Base-by-base conservation (phyloP, 2,888 invertebrate genomes). In the Cosmia pyralina region DNA sequence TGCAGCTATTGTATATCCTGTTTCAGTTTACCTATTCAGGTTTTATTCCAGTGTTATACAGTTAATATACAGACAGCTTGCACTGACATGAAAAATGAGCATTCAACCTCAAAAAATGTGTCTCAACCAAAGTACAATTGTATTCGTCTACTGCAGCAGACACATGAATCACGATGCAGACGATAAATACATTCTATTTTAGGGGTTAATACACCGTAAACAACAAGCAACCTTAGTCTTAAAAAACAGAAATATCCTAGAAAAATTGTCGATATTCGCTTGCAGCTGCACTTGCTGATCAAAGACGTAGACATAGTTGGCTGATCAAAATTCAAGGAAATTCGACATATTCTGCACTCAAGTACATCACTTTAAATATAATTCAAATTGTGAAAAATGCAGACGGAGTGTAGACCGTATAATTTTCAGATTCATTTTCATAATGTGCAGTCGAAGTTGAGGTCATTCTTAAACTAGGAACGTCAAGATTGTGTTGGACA, bases 301-400 rank as follows among this genome's bases (percentile, higher is more conserved):
- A 87, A 85, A 90, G 91, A 93, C 92, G 85, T 88, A 93, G 92
- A 93, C 88, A 85, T 85, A 93, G 89, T 85, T 89, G 77, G 72
- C 93, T 93, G 90, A 94, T 96, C 93, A 94, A 96, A 96, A 96
- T 96, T 96, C 96, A 96, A 96, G 95, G 95, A 95, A 95, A 95
- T 94, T 93, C 89, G 90, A 93, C 91, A 92, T 89, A 92, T 93
- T 95, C 93, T 95, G 95, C 95, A 95, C 89, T 93, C 92, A 93
- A 95, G 94, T 94, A 95, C 94, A 94, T 94, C 91, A 90, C 88
- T 38, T 90, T 82, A 89, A 89, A 93, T 93, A 90, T 93, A 93
- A 93, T 93, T 94, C 92, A 94, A 92, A 93, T 94, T 87, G 90
- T 91, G 94, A 94, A 95, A 95, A 96, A 96, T 96, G 95, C 95